These are phyloP conservation scores for Drosophila atripex DNA, from an alignment of 2,888 invertebrate genomes.

Conservation along the genomic window DNA sequence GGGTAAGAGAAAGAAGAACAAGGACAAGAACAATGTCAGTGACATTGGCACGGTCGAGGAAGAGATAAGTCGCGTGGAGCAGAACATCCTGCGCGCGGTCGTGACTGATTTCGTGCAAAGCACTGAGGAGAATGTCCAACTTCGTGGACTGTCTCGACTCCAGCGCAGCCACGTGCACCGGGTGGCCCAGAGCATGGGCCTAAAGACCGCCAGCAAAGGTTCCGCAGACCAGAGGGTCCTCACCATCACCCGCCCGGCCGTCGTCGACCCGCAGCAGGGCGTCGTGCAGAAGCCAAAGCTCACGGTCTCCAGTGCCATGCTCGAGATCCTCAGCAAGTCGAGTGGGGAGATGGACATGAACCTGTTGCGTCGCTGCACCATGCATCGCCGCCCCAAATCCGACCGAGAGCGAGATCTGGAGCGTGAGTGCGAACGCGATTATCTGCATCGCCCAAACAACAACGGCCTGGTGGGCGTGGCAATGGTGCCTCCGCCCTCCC, in stretches of 20 bases:
- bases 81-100: slow-evolving; percentile 44
- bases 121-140: slow-evolving; percentile 44
- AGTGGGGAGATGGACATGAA: not conserved
- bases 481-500: slow-evolving; percentile 68
- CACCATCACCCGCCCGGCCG: slow-evolving; percentile 57
- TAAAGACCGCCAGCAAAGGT: slow-evolving; percentile 72
- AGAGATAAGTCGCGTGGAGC: slow-evolving; percentile 6
- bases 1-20: not conserved
- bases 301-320: not conserved
- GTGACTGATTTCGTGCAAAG: slow-evolving; percentile 69
- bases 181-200: slow-evolving; percentile 62
- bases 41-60: not conserved
- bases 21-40: not conserved
- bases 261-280: not conserved
- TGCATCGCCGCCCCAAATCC: accelerated
- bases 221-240: slow-evolving; percentile 59
- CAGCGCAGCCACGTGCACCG: slow-evolving; percentile 75
- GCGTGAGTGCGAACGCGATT: not conserved
- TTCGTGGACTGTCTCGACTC: slow-evolving; percentile 54
- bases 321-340: not conserved
- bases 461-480: slow-evolving; percentile 28
- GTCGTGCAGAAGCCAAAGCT: not conserved
- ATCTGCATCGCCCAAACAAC: not conserved
- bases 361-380: not conserved
- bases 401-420: not conserved